These are phyloP conservation scores for Triops longicaudatus DNA, from an alignment of 1,140 invertebrate genomes.

Conservation along the genomic window DNA sequence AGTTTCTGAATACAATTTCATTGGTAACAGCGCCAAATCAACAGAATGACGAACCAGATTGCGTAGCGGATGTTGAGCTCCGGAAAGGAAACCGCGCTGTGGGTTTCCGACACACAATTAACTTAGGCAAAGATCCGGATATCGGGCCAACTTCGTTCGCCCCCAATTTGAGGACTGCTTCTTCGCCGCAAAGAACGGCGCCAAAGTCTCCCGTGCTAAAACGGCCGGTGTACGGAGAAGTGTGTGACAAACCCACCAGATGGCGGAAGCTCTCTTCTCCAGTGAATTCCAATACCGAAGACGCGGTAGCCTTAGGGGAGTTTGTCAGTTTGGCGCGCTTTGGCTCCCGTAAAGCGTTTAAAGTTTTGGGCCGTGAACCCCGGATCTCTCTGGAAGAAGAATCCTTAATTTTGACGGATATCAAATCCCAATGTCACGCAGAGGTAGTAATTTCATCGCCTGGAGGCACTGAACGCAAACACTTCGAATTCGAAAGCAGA, in stretches of 20 bases:
- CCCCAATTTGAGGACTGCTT: not conserved
- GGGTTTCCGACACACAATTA: not conserved
- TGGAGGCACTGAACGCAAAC: not conserved
- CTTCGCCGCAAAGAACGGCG: not conserved
- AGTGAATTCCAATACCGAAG: not conserved
- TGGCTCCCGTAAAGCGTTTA: not conserved
- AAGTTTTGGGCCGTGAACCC: not conserved
- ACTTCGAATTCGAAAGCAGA: not conserved
- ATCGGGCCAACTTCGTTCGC: not conserved
- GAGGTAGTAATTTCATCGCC: not conserved
- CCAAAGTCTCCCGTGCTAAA: not conserved
- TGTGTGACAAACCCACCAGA: not conserved
- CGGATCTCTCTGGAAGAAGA: not conserved
- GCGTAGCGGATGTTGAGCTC: not conserved
- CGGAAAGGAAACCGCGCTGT: not conserved
- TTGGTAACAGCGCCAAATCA: not conserved
- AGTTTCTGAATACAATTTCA: not conserved
- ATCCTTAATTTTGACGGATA: not conserved
- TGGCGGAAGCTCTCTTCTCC: not conserved
- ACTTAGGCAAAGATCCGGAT: not conserved
- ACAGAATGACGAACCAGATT: not conserved
- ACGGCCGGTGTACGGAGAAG: not conserved
- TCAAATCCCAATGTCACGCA: not conserved
- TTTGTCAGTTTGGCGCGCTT: not conserved
- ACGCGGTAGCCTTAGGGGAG: not conserved